A percentile compares a stretch with the other conserved stretches of the same genome.
These are phyloP conservation scores for Cotesia chilonis DNA, from an alignment of 1,140 invertebrate genomes.

Conservation along the genomic window DNA sequence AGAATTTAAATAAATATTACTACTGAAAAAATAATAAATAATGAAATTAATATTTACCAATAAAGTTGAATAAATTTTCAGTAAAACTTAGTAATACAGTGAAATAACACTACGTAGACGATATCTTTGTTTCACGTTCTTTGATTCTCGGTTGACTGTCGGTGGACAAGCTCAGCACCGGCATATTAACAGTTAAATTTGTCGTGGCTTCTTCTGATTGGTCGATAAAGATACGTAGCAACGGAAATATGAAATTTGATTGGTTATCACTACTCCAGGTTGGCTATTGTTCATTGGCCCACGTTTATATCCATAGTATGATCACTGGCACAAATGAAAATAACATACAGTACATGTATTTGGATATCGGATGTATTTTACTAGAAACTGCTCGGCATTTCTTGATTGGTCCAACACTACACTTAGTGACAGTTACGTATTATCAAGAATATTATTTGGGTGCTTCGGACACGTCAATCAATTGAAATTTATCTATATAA, in stretches of 20 bases:
- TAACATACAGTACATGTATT: conserved; percentile 35
- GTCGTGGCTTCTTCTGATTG: conserved; percentile 67
- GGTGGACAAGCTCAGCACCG: conserved; percentile 48
- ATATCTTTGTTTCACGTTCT: conserved; percentile 24
- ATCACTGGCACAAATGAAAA: too few relatives aligned
- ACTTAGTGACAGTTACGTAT: background rate
- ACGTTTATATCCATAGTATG: conserved; percentile 54
- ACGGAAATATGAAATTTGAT: conserved; percentile 50
- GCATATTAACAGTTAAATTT: conserved; percentile 64
- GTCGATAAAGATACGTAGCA: conserved; percentile 47
- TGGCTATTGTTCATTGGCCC: conserved; percentile 67
- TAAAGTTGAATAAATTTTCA: too few relatives aligned
- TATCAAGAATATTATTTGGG: conserved; percentile 8
- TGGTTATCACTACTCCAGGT: conserved; percentile 57
- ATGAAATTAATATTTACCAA: too few relatives aligned
- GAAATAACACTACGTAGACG: background rate
- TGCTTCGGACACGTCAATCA: conserved; percentile 14
- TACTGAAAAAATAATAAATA: too few relatives aligned
- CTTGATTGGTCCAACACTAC: conserved; percentile 25
- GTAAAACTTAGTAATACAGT: background rate
- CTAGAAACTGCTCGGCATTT: conserved; percentile 38
- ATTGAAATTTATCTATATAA: background rate
- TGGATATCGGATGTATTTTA: conserved; percentile 19
- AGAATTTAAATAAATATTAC: background rate
- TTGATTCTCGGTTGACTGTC: conserved; percentile 57